A percentile compares a stretch with the other conserved stretches of the same genome.
Evolutionary conservation across 2,797 vertebrate genomes (phyloP).

Genomic region (Clarias platycephalus): DNA sequence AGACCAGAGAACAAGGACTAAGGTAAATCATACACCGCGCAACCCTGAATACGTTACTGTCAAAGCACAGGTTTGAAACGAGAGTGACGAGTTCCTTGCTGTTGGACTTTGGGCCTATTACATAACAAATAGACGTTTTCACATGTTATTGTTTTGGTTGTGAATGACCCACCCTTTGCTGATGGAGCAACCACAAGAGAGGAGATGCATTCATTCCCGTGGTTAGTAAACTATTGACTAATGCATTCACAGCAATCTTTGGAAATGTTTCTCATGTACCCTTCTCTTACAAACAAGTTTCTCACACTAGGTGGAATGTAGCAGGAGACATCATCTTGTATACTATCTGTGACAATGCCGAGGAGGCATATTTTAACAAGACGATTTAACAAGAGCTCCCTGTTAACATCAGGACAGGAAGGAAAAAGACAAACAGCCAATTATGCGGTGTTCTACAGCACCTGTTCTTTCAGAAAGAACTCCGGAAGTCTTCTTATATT

Average conservation of each 20-base stretch:
- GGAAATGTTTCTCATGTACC: neutral
- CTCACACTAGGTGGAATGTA: constrained; percentile 1
- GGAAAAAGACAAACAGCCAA: neutral
- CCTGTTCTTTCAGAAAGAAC: neutral
- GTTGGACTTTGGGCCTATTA: neutral
- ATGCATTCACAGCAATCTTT: neutral
- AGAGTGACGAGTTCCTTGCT: neutral
- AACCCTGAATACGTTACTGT: neutral
- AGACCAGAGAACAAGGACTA: neutral
- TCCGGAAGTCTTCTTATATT: too few relatives aligned
- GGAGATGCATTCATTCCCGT: neutral
- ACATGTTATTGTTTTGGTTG: neutral
- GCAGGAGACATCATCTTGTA: neutral
- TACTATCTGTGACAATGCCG: neutral
- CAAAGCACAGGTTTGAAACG: neutral
- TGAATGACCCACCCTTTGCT: neutral
- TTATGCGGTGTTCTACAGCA: neutral
- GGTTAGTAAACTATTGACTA: neutral
- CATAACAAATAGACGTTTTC: neutral
- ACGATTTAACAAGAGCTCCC: neutral
- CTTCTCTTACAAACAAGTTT: neutral
- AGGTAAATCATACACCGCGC: neutral
- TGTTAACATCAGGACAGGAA: neutral
- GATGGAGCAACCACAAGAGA: neutral
- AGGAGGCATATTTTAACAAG: neutral